Percentiles rank a stretch among this genome's conserved stretches.
Conservation (phyloP, 2,113 vertebrate genomes). For the Tenebrosternarchus preto region DNA sequence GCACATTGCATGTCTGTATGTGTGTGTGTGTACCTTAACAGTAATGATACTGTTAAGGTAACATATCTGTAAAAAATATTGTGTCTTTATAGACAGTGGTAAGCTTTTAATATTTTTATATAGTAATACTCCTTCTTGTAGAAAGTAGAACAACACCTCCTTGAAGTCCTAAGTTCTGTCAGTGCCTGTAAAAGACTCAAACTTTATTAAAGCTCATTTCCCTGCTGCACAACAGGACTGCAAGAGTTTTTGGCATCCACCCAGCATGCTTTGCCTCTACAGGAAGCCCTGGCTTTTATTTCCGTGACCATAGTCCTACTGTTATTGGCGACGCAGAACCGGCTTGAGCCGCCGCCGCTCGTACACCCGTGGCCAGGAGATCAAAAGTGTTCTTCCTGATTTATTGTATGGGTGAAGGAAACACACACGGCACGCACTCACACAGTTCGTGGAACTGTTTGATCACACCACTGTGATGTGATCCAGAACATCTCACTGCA, state of each 20-base stretch:
- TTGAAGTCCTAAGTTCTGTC: too few relatives aligned
- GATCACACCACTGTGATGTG: background rate
- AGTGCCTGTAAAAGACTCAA: background rate
- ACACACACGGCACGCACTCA: slow-evolving; percentile 1
- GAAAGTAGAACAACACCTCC: background rate
- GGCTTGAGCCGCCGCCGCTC: slow-evolving; percentile 26
- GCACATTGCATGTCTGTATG: background rate
- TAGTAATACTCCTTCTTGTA: background rate
- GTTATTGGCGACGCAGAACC: slow-evolving; percentile 33
- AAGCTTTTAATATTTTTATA: background rate
- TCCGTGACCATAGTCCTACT: slow-evolving; percentile 57
- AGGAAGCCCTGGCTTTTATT: slow-evolving; percentile 69
- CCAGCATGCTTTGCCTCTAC: slow-evolving; percentile 40
- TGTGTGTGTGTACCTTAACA: background rate
- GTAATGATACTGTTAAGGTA: too few relatives aligned
- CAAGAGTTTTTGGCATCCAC: slow-evolving; percentile 24
- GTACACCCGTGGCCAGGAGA: slow-evolving; percentile 12
- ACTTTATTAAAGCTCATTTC: background rate
- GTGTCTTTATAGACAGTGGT: background rate
- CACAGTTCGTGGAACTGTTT: slow-evolving; percentile 27
- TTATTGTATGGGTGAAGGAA: slow-evolving; percentile 39
- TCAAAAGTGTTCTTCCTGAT: slow-evolving; percentile 33
- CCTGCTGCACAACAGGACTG: background rate
- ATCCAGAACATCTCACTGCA: background rate
- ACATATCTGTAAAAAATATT: too few relatives aligned